A percentile compares a stretch with the other conserved stretches of the same genome.
These are phyloP conservation scores for Thymallus thymallus DNA, from an alignment of 2,113 vertebrate genomes.

Conservation along the genomic window DNA sequence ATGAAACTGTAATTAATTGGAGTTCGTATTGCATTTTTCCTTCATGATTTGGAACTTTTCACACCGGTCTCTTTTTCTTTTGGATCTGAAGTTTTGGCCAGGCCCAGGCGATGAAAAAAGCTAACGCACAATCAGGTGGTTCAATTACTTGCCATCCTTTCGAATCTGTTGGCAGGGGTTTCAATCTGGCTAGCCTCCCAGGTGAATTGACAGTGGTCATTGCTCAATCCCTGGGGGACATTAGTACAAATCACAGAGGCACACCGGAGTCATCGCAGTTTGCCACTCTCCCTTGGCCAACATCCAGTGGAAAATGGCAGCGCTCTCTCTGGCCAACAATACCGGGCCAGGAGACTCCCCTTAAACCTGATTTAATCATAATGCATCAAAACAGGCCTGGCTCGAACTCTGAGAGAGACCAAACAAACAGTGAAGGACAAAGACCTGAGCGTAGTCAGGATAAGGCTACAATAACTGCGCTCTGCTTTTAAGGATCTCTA, in stretches of 20 bases:
- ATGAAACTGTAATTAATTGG: slow-evolving; percentile 50
- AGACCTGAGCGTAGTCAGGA: slow-evolving; percentile 14
- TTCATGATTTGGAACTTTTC: slow-evolving; percentile 51
- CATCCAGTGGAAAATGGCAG: slow-evolving; percentile 58
- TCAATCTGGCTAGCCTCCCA: slow-evolving; percentile 68
- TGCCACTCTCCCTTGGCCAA: slow-evolving; percentile 59
- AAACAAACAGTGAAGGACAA: not conserved
- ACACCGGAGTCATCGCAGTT: slow-evolving; percentile 57
- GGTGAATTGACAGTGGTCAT: slow-evolving; percentile 70
- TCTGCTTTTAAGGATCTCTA: slow-evolving; percentile 70
- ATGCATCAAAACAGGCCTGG: slow-evolving; percentile 56
- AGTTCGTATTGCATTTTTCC: slow-evolving; percentile 44
- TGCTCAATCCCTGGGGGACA: slow-evolving; percentile 68
- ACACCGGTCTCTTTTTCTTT: slow-evolving; percentile 18
- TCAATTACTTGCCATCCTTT: slow-evolving; percentile 76
- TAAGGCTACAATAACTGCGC: slow-evolving; percentile 71
- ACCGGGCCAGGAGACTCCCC: slow-evolving; percentile 25
- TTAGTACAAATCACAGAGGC: slow-evolving; percentile 71
- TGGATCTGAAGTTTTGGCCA: slow-evolving; percentile 19
- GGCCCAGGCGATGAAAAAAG: slow-evolving; percentile 56
- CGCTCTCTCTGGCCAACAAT: slow-evolving; percentile 11
- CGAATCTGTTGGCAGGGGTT: slow-evolving; percentile 72
- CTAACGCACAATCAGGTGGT: slow-evolving; percentile 65
- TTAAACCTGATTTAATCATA: slow-evolving; percentile 67
- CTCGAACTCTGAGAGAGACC: not conserved